Evolutionary conservation across 2,888 invertebrate genomes (phyloP).

Genomic region (Odontomyia ornata): DNA sequence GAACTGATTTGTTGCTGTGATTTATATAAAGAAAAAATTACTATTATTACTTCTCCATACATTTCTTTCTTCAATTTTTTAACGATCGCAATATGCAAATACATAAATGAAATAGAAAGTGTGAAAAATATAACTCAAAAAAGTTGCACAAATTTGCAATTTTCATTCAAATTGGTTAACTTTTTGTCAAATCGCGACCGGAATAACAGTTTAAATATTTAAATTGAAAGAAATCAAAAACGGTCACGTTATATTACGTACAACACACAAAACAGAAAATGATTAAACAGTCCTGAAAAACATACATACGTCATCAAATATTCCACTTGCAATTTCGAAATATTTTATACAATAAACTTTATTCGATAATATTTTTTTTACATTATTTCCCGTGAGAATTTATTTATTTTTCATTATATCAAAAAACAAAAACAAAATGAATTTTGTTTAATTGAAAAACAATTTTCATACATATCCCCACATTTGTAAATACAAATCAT

Average conservation of each 20-base stretch:
- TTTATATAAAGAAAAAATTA: constrained; percentile 52
- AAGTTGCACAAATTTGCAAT: constrained; percentile 9
- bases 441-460: too few relatives aligned
- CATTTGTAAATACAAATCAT: too few relatives aligned
- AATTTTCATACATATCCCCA: too few relatives aligned
- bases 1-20: constrained; percentile 64
- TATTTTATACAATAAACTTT: constrained; percentile 12
- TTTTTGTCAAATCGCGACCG: too few relatives aligned
- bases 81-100: constrained; percentile 8
- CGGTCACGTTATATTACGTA: too few relatives aligned
- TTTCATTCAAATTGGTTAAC: too few relatives aligned
- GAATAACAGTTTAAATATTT: too few relatives aligned
- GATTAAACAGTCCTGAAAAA: background rate
- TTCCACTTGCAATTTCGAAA: constrained; percentile 9
- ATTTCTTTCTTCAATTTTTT: constrained; percentile 13
- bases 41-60: constrained; percentile 26
- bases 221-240: too few relatives aligned
- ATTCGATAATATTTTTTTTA: background rate
- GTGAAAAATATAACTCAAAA: constrained; percentile 42
- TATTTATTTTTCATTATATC: constrained; percentile 26
- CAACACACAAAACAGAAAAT: constrained; percentile 6
- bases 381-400: constrained; percentile 5
- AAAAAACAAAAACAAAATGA: background rate
- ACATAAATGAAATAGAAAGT: constrained; percentile 44
- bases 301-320: background rate